Conservation (phyloP, 2,888 invertebrate species). For the Serripes groenlandicus region DNA sequence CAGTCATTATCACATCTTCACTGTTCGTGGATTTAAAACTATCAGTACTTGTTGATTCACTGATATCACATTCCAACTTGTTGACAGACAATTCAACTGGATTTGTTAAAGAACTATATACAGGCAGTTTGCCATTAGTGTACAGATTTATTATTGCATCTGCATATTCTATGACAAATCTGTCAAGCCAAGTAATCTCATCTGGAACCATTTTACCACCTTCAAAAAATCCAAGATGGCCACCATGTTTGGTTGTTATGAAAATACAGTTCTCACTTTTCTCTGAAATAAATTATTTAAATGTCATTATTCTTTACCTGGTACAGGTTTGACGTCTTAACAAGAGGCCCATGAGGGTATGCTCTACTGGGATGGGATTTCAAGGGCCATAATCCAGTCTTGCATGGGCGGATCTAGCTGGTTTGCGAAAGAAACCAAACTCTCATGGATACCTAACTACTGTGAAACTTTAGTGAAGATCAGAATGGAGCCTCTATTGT, state of each 20-base stretch:
- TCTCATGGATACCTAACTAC: too few species aligned
- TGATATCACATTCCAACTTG: not conserved
- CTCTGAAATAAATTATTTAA: constrained; percentile 77
- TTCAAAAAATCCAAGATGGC: constrained; percentile 98
- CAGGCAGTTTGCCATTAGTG: constrained; percentile 48
- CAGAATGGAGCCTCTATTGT: too few species aligned
- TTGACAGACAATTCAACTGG: not conserved
- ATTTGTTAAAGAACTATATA: too few species aligned
- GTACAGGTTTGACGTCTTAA: too few species aligned
- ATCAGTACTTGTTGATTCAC: not conserved
- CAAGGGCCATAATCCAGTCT: too few species aligned
- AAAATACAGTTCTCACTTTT: constrained; percentile 88
- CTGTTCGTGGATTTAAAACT: not conserved
- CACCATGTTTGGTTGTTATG: constrained; percentile 95
- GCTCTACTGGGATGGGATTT: too few species aligned
- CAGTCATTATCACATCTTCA: not conserved
- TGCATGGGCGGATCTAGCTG: too few species aligned
- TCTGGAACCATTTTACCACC: constrained; percentile 95
- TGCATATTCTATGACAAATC: constrained; percentile 93
- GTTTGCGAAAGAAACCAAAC: too few species aligned
- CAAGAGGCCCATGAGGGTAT: too few species aligned
- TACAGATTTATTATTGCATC: constrained; percentile 85
- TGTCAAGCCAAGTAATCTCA: constrained; percentile 97
- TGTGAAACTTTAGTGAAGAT: too few species aligned
- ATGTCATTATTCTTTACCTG: too few species aligned